Evolutionary conservation across 2,113 vertebrate species (phyloP), one percentile per base, ranked within the genome.

Genomic region (Cinclus cinclus): DNA sequence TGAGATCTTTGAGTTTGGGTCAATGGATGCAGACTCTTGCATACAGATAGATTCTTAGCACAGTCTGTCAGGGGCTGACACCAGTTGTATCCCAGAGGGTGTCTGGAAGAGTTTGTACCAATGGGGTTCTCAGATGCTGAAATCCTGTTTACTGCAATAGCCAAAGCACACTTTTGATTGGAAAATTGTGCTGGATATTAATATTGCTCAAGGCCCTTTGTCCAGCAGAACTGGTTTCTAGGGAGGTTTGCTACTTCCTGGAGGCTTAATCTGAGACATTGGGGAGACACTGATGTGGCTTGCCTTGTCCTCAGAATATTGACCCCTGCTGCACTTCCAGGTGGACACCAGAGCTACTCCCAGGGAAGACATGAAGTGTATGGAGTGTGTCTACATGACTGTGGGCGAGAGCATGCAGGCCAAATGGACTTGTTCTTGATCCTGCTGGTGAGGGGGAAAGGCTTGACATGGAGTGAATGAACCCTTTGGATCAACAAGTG

Each of bases 391-490:
- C 73, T 70, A 6, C 15, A 4, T 33, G 42, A 42, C 33, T 86
- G 11, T 21, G 22, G 27, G 14, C 0, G 0, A 84, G 49, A 24
- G 11, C 18, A 13, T 13, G 31, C 24, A 18, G 6, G 11, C 25
- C 13, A 47, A 6, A 60, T 74, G 15, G 5, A n/a, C 64, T 85
- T 78, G 24, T 49, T n/a, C 60, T 82, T 85, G 15, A 76, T 92
- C 27, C 30, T 62, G 23, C 30, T 2, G 4, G 6, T 69, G 30
- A 50, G 41, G 41, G 31, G 11, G 3, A 75, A 65, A 39, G 56
- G 10, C 33, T 70, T 76, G 25, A 42, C 11, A 20, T 39, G 28
- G 41, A 41, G 15, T 47, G 18, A 59, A 39, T 44, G 11, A 52
- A 76, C 70, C n/a, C 30, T 83, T 33, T 67, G 41, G 33, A 35